A percentile compares a stretch with the other conserved stretches of the same genome.
phyloP scores from a whole-genome alignment of 2,888 invertebrate genomes.

The Lasioglossum pauxillum region DNA sequence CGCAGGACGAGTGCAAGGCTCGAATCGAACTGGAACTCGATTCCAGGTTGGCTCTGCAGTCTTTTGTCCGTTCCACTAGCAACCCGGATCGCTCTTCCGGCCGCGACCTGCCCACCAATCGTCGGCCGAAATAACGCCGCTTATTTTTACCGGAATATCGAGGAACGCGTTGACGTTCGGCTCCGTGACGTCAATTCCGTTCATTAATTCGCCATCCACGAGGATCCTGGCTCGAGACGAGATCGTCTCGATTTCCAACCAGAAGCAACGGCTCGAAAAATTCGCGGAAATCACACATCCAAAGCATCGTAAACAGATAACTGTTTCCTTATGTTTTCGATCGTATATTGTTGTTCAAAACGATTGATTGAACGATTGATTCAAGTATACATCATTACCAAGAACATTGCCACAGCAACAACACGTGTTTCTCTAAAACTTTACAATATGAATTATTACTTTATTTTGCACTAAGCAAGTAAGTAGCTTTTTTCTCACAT shows the following conservation, averaged over 20 bases:
- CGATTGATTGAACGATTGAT: too few species aligned
- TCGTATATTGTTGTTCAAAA: too few species aligned
- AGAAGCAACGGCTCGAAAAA: neutral
- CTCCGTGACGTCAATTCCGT: constrained; percentile 67
- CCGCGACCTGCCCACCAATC: constrained; percentile 14
- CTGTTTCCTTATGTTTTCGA: too few species aligned
- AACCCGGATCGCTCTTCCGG: constrained; percentile 30
- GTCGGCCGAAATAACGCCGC: constrained; percentile 62
- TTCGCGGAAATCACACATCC: neutral
- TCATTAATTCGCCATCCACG: constrained; percentile 64
- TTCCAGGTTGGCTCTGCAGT: constrained; percentile 21
- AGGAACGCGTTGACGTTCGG: constrained; percentile 42
- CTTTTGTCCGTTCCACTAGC: constrained; percentile 36
- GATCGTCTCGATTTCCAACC: neutral
- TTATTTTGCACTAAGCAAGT: too few species aligned
- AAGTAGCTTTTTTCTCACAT: too few species aligned
- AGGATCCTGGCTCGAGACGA: neutral
- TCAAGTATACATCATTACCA: too few species aligned
- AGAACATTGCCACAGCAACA: too few species aligned
- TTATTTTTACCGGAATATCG: constrained; percentile 66
- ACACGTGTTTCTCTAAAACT: too few species aligned
- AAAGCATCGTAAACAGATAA: neutral
- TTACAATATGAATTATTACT: too few species aligned
- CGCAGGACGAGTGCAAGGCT: constrained; percentile 8
- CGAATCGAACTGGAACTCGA: constrained; percentile 28